phyloP scores from a whole-genome alignment of 2,113 vertebrate genomes.

The Butorides virescens region DNA sequence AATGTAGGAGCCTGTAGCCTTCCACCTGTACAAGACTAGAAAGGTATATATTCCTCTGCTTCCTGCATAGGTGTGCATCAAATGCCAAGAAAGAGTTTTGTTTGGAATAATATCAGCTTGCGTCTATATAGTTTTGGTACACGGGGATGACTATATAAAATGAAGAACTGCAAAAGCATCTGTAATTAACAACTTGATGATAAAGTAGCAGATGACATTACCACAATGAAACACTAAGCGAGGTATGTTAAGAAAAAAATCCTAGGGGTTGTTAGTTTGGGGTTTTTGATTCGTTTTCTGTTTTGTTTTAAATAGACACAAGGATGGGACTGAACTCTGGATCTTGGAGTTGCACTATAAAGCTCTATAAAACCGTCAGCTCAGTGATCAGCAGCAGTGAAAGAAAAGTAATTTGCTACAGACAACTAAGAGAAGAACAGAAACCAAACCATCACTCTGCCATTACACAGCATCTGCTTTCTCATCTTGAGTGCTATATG shows the following conservation, averaged over 20 bases:
- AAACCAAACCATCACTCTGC: not conserved
- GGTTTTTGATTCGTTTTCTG: not conserved
- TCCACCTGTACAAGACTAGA: not conserved
- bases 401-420: not conserved
- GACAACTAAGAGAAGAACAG: not conserved
- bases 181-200: not conserved
- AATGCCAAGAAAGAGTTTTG: not conserved
- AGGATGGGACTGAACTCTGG: not conserved
- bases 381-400: not conserved
- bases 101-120: not conserved
- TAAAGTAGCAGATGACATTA: not conserved
- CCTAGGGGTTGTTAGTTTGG: not conserved
- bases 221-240: not conserved
- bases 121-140: not conserved
- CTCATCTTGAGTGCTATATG: not conserved
- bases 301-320: not conserved
- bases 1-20: not conserved
- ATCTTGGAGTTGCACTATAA: not conserved
- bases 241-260: not conserved
- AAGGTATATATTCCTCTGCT: not conserved
- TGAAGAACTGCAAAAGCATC: not conserved
- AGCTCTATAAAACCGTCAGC: not conserved
- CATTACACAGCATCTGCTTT: not conserved
- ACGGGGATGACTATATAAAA: not conserved
- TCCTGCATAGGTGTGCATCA: not conserved